These are phyloP conservation scores for Chiloscyllium punctatum DNA, from an alignment of 2,797 vertebrate species.

Conservation along the genomic window DNA sequence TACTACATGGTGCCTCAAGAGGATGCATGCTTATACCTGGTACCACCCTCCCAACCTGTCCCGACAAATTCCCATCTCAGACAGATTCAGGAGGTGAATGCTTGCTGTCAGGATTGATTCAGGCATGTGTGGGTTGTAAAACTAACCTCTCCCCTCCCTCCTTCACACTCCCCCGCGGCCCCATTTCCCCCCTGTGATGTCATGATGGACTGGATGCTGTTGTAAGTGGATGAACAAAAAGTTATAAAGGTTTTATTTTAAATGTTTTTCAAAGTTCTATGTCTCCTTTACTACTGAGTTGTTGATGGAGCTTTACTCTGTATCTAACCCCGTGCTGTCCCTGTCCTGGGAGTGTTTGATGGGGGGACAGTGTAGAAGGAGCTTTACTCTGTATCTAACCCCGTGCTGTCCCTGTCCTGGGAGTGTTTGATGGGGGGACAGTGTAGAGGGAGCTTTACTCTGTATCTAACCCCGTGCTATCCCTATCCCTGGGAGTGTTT, in stretches of 20 bases:
- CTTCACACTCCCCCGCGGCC: conserved; percentile 44
- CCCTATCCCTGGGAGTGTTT: background rate
- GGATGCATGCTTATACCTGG: conserved; percentile 46
- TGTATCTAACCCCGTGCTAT: background rate
- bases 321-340: background rate
- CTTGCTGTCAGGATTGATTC: background rate
- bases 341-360: too few relatives aligned
- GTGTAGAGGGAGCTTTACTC: background rate
- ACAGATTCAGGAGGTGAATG: background rate
- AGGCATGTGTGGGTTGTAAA: conserved; percentile 20
- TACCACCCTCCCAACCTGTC: conserved; percentile 47
- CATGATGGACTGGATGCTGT: conserved; percentile 44
- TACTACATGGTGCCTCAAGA: background rate
- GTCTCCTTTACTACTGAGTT: background rate
- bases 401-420: background rate
- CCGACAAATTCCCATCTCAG: conserved; percentile 34
- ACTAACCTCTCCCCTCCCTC: conserved; percentile 36
- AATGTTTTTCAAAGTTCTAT: conserved; percentile 1
- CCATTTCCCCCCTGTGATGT: conserved; percentile 44
- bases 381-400: background rate
- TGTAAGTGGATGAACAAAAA: conserved; percentile 29
- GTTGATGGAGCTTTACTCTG: background rate
- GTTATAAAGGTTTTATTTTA: conserved; percentile 34
- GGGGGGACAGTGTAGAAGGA: background rate
- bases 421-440: background rate